phyloP scores from a whole-genome alignment of 2,113 vertebrate species.

The Camelus bactrianus region DNA sequence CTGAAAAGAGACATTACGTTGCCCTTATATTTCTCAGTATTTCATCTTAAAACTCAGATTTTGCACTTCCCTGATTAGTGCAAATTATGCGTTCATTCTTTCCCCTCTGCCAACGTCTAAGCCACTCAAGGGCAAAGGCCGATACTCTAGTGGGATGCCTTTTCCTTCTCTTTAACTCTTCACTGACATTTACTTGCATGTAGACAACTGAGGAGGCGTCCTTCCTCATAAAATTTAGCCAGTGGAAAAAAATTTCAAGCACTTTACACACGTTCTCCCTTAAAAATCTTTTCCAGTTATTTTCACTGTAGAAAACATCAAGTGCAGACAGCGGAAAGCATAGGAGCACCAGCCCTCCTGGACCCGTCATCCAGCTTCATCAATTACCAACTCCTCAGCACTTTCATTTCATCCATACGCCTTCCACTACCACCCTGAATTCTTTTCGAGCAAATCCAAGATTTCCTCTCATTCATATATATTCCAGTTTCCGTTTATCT shows the following conservation, averaged over 20 bases:
- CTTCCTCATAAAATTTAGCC: not conserved
- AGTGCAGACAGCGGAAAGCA: not conserved
- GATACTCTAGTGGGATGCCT: not conserved
- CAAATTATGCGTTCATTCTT: not conserved
- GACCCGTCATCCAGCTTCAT: not conserved
- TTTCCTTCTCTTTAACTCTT: not conserved
- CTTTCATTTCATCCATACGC: not conserved
- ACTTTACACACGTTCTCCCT: not conserved
- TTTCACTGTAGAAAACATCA: not conserved
- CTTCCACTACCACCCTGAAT: not conserved
- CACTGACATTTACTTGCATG: not conserved
- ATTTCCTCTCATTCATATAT: not conserved
- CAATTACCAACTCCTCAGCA: not conserved
- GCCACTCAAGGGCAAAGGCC: not conserved
- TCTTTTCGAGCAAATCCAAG: not conserved
- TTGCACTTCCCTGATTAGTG: not conserved
- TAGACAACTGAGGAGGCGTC: not conserved
- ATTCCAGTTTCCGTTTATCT: not conserved
- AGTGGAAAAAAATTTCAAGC: not conserved
- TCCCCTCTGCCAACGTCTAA: not conserved
- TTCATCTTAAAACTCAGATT: not conserved
- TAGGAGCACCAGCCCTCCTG: fast-evolving
- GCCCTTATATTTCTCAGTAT: not conserved
- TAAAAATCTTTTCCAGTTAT: not conserved
- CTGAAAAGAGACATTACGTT: not conserved